A percentile compares a stretch with the other conserved stretches of the same genome.
phyloP scores from a whole-genome alignment of 2,888 invertebrate species.

The Spatulosminthurus flaviceps region DNA sequence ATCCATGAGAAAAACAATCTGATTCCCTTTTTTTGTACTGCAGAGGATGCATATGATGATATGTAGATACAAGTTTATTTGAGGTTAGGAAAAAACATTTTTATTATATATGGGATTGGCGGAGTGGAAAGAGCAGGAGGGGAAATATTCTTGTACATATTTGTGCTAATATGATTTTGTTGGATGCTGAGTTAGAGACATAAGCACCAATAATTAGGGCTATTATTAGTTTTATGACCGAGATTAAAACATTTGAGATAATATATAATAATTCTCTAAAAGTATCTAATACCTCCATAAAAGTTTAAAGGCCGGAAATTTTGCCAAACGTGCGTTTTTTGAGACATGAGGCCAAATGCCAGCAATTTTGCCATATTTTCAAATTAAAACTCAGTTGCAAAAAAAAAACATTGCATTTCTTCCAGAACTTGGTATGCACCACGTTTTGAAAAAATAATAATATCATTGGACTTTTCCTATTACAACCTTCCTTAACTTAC shows the following conservation, averaged over 20 bases:
- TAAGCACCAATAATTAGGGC: background rate
- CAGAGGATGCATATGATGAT: no score
- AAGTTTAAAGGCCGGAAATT: background rate
- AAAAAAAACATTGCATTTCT: background rate
- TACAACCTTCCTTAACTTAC: no score
- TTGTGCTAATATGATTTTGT: background rate
- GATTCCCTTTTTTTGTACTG: no score
- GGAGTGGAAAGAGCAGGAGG: background rate
- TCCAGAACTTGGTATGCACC: no score
- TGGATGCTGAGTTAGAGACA: background rate
- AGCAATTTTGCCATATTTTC: background rate
- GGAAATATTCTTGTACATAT: background rate
- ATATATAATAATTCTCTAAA: background rate
- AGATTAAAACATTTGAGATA: background rate
- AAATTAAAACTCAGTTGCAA: background rate
- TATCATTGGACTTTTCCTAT: no score
- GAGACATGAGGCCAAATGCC: background rate
- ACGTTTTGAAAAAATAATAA: no score
- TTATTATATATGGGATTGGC: background rate
- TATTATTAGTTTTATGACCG: constrained; percentile 9
- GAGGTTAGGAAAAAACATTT: no score
- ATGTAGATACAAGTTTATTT: no score
- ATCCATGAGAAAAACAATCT: no score
- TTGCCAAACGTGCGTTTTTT: background rate
- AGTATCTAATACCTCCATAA: background rate